Base-by-base conservation (phyloP, 2,113 vertebrate genomes). In the Entelurus aequoreus region DNA sequence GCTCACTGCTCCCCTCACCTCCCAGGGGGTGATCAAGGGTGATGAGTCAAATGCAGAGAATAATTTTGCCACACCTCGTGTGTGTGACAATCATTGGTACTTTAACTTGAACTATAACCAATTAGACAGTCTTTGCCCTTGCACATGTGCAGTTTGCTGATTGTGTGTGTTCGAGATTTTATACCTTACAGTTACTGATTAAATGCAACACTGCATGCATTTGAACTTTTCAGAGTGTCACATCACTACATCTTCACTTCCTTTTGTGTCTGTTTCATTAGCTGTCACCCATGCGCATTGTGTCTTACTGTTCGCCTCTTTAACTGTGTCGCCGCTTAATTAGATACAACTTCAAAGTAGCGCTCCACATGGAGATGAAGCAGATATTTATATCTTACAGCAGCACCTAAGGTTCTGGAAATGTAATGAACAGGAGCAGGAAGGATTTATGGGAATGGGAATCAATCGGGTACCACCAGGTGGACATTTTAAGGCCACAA, bases 271-370 rank as follows among this genome's bases (percentile, higher is more conserved):
- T 40, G 56, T 75, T 79, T 69, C 69, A 73, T 63, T 63, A 76
- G 61, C 77, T 71, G 65, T 78, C 75, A 72, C 75, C 13, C 60
- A 59, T 69, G 49, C 69, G 71, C 66, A 21, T 54, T 51, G 71
- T 53, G 71, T 69, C 74, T 79, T 70, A 80, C 82, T 85, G 80
- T 86, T 78, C 60, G 48, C 57, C 78, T 84, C 69, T 72, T 89
- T 89, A 89, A 79, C 82, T 53, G 62, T 65, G 77, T 72, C 65
- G 74, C 58, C 57, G 75, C 88, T 79, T 88, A 85, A 89, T 88
- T 84, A 86, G 83, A 79, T 74, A 71, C 76, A 84, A 86, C 84
- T 84, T 86, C 80, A 84, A 86, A 86, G 83, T 79, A 65, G 46
- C 70, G 54, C 69, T 69, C n/a, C 54, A 68, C 52, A 62, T 62